phyloP scores from a whole-genome alignment of 2,113 vertebrate genomes.

The Petromus typicus region DNA sequence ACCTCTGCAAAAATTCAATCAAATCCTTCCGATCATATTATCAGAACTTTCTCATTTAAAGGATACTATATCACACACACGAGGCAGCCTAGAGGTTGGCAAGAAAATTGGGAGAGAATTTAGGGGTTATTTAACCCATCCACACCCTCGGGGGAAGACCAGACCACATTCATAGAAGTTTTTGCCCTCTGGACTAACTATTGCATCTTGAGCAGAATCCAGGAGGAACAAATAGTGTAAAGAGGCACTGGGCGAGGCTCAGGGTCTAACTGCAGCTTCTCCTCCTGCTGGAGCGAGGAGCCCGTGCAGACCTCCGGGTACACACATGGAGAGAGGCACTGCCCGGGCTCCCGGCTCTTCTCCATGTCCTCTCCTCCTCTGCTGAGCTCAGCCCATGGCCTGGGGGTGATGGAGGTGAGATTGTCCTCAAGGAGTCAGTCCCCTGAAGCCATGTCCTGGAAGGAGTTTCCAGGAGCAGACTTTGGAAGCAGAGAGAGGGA shows the following conservation, averaged over 20 bases:
- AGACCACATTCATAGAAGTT: not conserved
- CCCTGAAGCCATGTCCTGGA: not conserved
- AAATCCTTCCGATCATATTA: slow-evolving; percentile 19
- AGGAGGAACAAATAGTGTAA: not conserved
- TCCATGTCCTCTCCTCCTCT: not conserved
- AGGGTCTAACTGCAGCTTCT: not conserved
- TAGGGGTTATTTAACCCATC: slow-evolving; percentile 38
- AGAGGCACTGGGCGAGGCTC: not conserved
- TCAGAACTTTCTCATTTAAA: not conserved
- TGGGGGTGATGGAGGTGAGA: not conserved
- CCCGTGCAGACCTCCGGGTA: not conserved
- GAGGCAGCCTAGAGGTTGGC: not conserved
- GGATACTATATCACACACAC: not conserved
- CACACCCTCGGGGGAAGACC: slow-evolving; percentile 8
- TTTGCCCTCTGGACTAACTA: not conserved
- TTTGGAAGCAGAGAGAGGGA: not conserved
- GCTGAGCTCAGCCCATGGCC: not conserved
- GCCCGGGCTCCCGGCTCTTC: not conserved
- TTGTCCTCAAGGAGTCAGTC: not conserved
- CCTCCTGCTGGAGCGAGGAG: not conserved
- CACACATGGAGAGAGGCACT: not conserved
- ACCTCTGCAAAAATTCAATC: slow-evolving; percentile 44
- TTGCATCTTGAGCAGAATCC: not conserved
- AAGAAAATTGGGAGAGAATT: not conserved
- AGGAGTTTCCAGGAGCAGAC: not conserved